These are phyloP conservation scores for Enteromius viviparus DNA, from an alignment of 2,797 vertebrate genomes.

Conservation along the genomic window DNA sequence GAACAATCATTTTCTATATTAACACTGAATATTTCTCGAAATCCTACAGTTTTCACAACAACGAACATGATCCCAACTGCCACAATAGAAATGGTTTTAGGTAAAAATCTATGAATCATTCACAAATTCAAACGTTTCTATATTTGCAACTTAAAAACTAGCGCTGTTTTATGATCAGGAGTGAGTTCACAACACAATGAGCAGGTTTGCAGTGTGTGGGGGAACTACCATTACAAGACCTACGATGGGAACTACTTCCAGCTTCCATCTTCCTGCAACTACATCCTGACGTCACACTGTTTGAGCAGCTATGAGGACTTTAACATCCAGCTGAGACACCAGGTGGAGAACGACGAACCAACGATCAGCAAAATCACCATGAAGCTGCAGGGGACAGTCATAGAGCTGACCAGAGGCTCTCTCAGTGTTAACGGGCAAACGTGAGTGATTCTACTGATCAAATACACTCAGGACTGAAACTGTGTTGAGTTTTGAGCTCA, in stretches of 20 bases:
- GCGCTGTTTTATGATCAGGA: slow-evolving; percentile 47
- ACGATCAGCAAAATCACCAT: slow-evolving; percentile 71
- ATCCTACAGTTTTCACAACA: slow-evolving; percentile 30
- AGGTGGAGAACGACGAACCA: slow-evolving; percentile 45
- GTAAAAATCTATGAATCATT: slow-evolving; percentile 51
- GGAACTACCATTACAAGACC: slow-evolving; percentile 75
- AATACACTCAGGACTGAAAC: not conserved
- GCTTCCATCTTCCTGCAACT: slow-evolving; percentile 74
- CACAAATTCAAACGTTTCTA: not conserved
- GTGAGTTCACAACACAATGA: slow-evolving; percentile 64
- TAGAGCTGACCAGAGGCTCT: slow-evolving; percentile 69
- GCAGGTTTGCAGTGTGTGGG: slow-evolving; percentile 79
- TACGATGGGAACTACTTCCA: slow-evolving; percentile 77
- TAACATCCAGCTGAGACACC: slow-evolving; percentile 74
- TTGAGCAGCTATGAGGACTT: slow-evolving; percentile 67
- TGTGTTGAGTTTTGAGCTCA: not conserved
- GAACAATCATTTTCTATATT: not conserved
- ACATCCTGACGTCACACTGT: slow-evolving; percentile 70
- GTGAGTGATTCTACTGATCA: slow-evolving; percentile 71
- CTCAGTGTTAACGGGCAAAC: slow-evolving; percentile 69
- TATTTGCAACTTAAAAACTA: not conserved
- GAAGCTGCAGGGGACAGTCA: slow-evolving; percentile 71
- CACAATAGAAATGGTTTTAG: slow-evolving; percentile 56
- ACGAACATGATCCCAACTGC: slow-evolving; percentile 50
- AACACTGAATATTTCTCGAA: not conserved